Base-by-base conservation (phyloP, 2,888 invertebrate genomes). In the Nemotelus pantherinus region DNA sequence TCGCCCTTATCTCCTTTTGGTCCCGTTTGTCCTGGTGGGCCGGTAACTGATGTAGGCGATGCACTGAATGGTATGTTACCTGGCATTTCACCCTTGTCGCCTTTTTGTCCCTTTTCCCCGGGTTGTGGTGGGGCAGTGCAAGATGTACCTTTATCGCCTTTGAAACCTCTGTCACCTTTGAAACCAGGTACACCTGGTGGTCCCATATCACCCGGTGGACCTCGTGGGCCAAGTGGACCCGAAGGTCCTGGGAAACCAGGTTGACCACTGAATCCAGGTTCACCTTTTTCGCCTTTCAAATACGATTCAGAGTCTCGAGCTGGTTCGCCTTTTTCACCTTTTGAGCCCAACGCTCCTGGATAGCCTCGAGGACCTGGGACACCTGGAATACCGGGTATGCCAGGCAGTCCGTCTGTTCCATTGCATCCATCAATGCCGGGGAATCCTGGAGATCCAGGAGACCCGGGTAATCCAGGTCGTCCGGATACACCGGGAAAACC, bases 341-440 rank as follows among this genome's bases (percentile, higher is more conserved):
- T 87, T 2, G 45, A 2, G 55, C 87, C 87, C 1, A 82, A 80
- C 0, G 80, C 81, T 50, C 87, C 87, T 45, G 92, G 91, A 78
- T 89, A 89, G 82, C 96, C 96, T 74, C 94, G 90, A 2, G 95
- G 94, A 43, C 96, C 96, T 74, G 89, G 89, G 81, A 88, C 88
- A 78, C 96, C 96, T 79, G 90, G 88, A 0, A 88, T 84, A 71
- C 97, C 97, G 67, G 88, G 85, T 45, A 88, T 80, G 79, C 97
- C 98, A 58, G 93, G 90, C 63, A 90, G 87, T 81, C 97, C 97
- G 87, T 96, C 96, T 76, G 96, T 95, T 83, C 98, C 98, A 84
- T 98, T 98, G 85, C 98, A 99, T 7, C 98, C 99, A 85, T 98
- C 97, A 83, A 93, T 88, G 74, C 98, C 98, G 58, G 94, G 92